Conservation (phyloP, 1,140 invertebrate genomes). For the Drosophila navojoa region DNA sequence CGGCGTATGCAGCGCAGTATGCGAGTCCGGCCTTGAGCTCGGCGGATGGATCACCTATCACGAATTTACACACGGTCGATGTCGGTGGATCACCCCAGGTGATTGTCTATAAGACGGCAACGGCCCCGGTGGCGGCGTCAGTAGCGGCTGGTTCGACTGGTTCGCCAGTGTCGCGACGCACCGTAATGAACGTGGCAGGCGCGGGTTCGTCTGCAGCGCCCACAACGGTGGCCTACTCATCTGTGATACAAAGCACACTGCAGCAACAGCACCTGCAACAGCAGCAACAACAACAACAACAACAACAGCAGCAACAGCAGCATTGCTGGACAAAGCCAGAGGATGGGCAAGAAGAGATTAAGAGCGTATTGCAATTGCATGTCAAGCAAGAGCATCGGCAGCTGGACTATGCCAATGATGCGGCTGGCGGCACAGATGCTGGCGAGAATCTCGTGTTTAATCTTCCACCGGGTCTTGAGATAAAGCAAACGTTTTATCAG, state of each 20-base stretch:
- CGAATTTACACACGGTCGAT: conserved; percentile 73
- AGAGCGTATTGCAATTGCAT: conserved; percentile 78
- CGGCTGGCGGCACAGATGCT: conserved; percentile 40
- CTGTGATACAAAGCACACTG: conserved; percentile 83
- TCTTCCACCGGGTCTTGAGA: conserved; percentile 77
- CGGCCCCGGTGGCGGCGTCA: conserved; percentile 24
- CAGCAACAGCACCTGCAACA: conserved; percentile 56
- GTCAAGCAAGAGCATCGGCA: conserved; percentile 79
- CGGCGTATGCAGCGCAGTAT: conserved; percentile 76
- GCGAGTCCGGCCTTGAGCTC: conserved; percentile 76
- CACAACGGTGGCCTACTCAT: conserved; percentile 79
- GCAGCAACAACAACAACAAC: conserved; percentile 52
- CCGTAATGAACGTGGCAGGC: conserved; percentile 69
- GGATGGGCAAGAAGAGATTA: conserved; percentile 72
- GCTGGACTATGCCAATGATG: conserved; percentile 64
- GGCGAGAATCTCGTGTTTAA: conserved; percentile 80
- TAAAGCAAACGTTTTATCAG: conserved; percentile 77
- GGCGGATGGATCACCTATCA: conserved; percentile 75
- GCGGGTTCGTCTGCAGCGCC: conserved; percentile 76
- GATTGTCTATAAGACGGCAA: conserved; percentile 78
- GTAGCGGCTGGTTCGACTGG: conserved; percentile 14
- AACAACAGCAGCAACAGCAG: conserved; percentile 56
- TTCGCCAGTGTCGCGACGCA: conserved; percentile 67
- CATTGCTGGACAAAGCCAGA: conserved; percentile 78
- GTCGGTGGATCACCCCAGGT: conserved; percentile 70